Percentiles rank a stretch among this genome's conserved stretches.
Conservation (phyloP, 2,888 invertebrate species). For the Phymatocera aterrima region DNA sequence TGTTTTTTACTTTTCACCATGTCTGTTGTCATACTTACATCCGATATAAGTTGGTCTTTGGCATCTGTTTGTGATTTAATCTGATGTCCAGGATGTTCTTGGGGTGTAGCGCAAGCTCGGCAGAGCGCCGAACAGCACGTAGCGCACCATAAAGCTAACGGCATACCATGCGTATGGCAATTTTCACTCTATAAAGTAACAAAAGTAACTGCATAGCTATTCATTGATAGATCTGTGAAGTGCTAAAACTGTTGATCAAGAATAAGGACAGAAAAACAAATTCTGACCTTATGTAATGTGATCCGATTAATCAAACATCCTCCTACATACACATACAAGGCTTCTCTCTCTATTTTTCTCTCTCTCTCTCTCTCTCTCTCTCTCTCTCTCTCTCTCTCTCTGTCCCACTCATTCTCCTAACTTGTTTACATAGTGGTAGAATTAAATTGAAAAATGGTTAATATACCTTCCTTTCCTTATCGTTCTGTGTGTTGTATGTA, state of each 20-base stretch:
- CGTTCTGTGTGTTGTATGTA: conserved; percentile 73
- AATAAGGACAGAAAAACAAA: conserved; percentile 5
- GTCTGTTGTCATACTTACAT: conserved; percentile 75
- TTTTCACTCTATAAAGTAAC: conserved; percentile 76
- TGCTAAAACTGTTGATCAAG: neutral
- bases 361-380: neutral
- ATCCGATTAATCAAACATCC: conserved; percentile 62
- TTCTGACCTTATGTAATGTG: conserved; percentile 58
- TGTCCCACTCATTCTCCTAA: conserved; percentile 37
- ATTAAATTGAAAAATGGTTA: neutral
- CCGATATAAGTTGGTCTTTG: conserved; percentile 81
- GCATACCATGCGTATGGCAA: conserved; percentile 85
- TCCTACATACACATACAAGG: conserved; percentile 55
- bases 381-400: conserved; percentile 54
- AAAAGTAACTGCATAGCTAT: neutral
- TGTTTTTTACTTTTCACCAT: neutral
- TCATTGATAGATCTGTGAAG: neutral
- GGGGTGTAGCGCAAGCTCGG: conserved; percentile 81
- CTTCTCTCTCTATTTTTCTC: conserved; percentile 59
- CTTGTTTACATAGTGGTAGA: neutral
- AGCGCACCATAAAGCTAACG: conserved; percentile 83
- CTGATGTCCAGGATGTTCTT: conserved; percentile 82
- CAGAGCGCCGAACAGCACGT: conserved; percentile 81
- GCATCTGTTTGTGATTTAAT: conserved; percentile 83
- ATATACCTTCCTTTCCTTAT: conserved; percentile 74